Percentiles rank a stretch among this genome's conserved stretches.
Conservation (phyloP, 2,888 invertebrate genomes). For the Drosophila demipolita region DNA sequence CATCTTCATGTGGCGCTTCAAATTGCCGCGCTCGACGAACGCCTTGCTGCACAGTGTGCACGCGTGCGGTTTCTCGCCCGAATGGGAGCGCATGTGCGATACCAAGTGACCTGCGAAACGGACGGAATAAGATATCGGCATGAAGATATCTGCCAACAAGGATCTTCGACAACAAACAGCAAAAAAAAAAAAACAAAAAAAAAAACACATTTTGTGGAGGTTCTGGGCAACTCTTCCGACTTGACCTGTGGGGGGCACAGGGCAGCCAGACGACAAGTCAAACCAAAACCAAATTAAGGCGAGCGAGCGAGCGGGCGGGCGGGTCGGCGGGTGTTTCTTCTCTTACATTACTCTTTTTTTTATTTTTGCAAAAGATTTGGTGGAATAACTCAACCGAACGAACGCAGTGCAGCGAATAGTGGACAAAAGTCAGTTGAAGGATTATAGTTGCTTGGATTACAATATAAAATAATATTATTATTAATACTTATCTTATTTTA, state of each 20-base stretch:
- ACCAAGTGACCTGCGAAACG: slow-evolving; percentile 88
- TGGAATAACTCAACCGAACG: slow-evolving; percentile 3
- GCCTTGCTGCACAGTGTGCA: slow-evolving; percentile 91
- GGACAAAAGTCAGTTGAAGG: not conserved
- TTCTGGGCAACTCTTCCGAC: slow-evolving; percentile 20
- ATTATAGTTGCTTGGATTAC: not conserved
- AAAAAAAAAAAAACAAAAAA: slow-evolving; percentile 2
- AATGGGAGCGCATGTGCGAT: slow-evolving; percentile 92
- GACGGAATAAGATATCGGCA: slow-evolving; percentile 66
- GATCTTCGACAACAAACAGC: slow-evolving; percentile 42
- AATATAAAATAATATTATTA: slow-evolving; percentile 1
- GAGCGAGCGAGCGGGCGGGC: slow-evolving; percentile 18
- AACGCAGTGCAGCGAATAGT: slow-evolving; percentile 27
- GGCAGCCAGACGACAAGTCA: not conserved
- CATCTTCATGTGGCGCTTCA: slow-evolving; percentile 90
- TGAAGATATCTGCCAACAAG: slow-evolving; percentile 64
- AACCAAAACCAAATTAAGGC: slow-evolving; percentile 17
- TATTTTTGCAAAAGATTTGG: not conserved
- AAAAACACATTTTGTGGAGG: not conserved
- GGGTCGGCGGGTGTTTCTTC: not conserved
- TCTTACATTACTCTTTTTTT: not conserved
- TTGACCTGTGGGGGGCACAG: not conserved
- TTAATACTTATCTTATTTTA: not conserved
- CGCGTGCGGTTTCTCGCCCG: slow-evolving; percentile 87
- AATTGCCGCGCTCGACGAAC: slow-evolving; percentile 93